Conservation (phyloP, 1,140 invertebrate species). For the Penaeus chinensis region DNA sequence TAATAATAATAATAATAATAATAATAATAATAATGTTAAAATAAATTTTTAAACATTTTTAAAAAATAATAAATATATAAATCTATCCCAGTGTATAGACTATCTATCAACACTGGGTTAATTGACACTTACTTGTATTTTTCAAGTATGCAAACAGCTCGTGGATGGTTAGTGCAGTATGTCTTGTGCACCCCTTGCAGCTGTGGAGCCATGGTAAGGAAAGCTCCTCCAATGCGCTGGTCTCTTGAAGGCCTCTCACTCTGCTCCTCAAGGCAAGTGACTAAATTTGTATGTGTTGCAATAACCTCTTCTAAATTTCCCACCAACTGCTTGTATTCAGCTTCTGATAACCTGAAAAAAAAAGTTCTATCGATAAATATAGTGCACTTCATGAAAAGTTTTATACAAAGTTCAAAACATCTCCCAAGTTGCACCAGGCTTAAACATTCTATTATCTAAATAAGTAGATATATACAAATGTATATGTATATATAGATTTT, state of each 20-base stretch:
- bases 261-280: conserved; percentile 66
- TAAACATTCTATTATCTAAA: too few relatives aligned
- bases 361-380: not conserved
- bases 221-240: conserved; percentile 90
- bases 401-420: not conserved
- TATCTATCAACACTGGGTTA: not conserved
- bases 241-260: conserved; percentile 47
- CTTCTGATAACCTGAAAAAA: conserved; percentile 78
- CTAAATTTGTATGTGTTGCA: conserved; percentile 31
- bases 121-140: conserved; percentile 68
- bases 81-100: too few relatives aligned
- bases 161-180: conserved; percentile 93
- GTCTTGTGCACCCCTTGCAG: conserved; percentile 86
- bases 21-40: too few relatives aligned
- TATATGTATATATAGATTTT: too few relatives aligned
- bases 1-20: too few relatives aligned
- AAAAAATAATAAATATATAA: too few relatives aligned
- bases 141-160: conserved; percentile 90
- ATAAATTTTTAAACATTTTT: too few relatives aligned
- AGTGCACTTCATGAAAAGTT: not conserved
- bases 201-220: conserved; percentile 86
- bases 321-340: conserved; percentile 87
- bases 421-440: not conserved
- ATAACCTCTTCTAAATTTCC: conserved; percentile 90
- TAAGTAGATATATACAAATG: too few relatives aligned